Conservation (phyloP, 2,888 invertebrate species). For the Proisotoma minuta region DNA sequence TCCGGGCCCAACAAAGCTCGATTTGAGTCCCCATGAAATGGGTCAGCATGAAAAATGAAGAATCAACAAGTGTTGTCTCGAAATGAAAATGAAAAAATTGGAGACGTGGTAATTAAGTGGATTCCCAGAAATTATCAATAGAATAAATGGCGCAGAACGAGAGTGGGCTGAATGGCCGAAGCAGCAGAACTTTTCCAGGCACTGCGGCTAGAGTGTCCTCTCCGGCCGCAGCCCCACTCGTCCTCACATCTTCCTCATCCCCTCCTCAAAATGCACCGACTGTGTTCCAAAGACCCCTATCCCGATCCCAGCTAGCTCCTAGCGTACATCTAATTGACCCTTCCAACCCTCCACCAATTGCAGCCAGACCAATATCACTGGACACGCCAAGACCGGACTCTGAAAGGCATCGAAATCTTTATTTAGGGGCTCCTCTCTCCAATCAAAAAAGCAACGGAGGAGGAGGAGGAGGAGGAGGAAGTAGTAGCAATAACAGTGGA, state of each 20-base stretch:
- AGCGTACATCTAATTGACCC: slow-evolving; percentile 21
- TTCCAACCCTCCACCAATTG: slow-evolving; percentile 27
- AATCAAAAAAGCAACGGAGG: slow-evolving; percentile 24
- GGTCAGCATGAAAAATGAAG: no score
- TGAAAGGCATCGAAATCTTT: slow-evolving; percentile 83
- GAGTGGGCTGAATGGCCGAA: slow-evolving; percentile 43
- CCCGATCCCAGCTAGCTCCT: slow-evolving; percentile 45
- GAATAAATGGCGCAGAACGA: slow-evolving; percentile 46
- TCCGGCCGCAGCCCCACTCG: slow-evolving; percentile 53
- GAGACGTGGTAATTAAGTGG: no score
- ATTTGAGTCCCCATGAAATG: no score
- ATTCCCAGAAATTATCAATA: slow-evolving; percentile 18
- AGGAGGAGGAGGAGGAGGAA: slow-evolving; percentile 15
- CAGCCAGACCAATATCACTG: slow-evolving; percentile 55
- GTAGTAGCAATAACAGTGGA: slow-evolving; percentile 12
- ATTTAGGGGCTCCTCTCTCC: slow-evolving; percentile 74
- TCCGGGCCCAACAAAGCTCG: no score
- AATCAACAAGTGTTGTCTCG: no score
- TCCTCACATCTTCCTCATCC: slow-evolving; percentile 50
- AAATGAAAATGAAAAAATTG: background rate
- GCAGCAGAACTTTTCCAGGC: slow-evolving; percentile 43
- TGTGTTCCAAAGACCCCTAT: slow-evolving; percentile 45
- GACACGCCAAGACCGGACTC: slow-evolving; percentile 74
- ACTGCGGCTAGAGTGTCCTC: slow-evolving; percentile 47
- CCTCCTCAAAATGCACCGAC: slow-evolving; percentile 37